phyloP scores from a whole-genome alignment of 2,113 vertebrate genomes.

The Calidris pygmaea region DNA sequence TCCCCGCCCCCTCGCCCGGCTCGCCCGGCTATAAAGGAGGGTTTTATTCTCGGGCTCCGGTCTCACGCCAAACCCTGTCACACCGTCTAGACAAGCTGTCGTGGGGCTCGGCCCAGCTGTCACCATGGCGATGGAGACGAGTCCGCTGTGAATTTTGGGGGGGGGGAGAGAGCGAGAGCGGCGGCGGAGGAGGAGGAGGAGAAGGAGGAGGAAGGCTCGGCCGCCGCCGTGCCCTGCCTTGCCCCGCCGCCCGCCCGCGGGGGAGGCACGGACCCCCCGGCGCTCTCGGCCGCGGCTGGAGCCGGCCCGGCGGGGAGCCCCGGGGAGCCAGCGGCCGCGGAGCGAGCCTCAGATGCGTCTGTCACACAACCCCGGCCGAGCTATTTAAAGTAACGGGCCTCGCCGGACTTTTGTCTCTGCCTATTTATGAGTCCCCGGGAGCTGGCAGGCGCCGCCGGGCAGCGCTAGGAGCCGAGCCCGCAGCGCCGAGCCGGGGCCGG shows the following conservation, averaged over 20 bases:
- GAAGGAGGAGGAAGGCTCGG: not conserved
- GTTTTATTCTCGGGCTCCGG: slow-evolving; percentile 79
- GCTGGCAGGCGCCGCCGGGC: slow-evolving; percentile 71
- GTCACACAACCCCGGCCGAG: slow-evolving; percentile 82
- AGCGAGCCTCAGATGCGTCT: slow-evolving; percentile 62
- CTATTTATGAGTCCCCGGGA: slow-evolving; percentile 86
- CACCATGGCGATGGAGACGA: slow-evolving; percentile 88
- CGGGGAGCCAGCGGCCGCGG: slow-evolving; percentile 47
- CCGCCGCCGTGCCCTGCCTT: slow-evolving; percentile 8
- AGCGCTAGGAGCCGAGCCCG: slow-evolving; percentile 59
- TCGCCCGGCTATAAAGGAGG: slow-evolving; percentile 69
- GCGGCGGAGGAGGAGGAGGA: not conserved
- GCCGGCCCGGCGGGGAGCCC: slow-evolving; percentile 48
- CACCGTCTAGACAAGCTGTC: slow-evolving; percentile 82
- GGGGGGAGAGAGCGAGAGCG: slow-evolving; percentile 55
- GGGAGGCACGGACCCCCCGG: slow-evolving; percentile 33
- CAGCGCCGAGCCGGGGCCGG: not conserved
- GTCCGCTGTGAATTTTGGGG: slow-evolving; percentile 83
- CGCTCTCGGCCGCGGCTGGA: slow-evolving; percentile 38
- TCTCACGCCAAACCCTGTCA: slow-evolving; percentile 82
- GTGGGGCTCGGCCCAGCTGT: slow-evolving; percentile 82
- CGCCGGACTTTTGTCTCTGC: slow-evolving; percentile 80
- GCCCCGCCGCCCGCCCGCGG: not conserved
- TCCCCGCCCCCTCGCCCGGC: slow-evolving; percentile 12
- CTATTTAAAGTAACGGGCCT: slow-evolving; percentile 88